Base-by-base conservation (phyloP, 2,113 vertebrate species). In the Lontra canadensis region DNA sequence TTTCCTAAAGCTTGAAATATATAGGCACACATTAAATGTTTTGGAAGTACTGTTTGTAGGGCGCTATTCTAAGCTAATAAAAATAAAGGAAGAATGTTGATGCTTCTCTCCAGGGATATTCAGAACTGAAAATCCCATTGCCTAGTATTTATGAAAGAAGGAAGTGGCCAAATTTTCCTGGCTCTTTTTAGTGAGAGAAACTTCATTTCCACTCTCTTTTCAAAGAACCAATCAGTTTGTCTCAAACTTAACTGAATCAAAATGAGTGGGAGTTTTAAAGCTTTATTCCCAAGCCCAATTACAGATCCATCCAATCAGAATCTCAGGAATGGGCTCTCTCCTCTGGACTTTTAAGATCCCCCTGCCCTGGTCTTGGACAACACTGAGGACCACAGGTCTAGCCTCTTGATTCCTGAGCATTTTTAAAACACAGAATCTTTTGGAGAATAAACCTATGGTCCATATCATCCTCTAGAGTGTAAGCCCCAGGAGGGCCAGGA, bases 1-100 rank as follows among this genome's bases (percentile, higher is more conserved):
- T n/a, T 47, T 86, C 84, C 67, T 52, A 80, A 69, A 96, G 52
- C 26, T 92, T 92, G 23, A 81, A 91, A 81, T 61, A 84, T 21
- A 44, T 23, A 76, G 15, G 3, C 59, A 73, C 49, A 47, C 14
- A 34, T 93, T 88, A 80, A 87, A 71, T 94, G 29, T 73, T 79
- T 88, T 91, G 87, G 79, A 96, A 90, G 49, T 44, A 36, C 31
- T 82, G 7, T 65, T 91, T 85, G n/a, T 69, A 39, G 42, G 61
- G 39, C 67, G 2, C 81, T 90, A 17, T 21, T 84, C 59, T 88
- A 89, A 85, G 57, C 39, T 85, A 76, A 81, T 94, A 93, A 79
- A 91, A 96, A 42, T n/a, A 61, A 81, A 34, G 13, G 39, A 18
- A 79, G 25, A 85, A 44, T 26, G 12, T 88, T 57, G 71, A 73